These are phyloP conservation scores for Balaenoptera acutorostrata DNA, from an alignment of 2,113 vertebrate species.

Conservation along the genomic window DNA sequence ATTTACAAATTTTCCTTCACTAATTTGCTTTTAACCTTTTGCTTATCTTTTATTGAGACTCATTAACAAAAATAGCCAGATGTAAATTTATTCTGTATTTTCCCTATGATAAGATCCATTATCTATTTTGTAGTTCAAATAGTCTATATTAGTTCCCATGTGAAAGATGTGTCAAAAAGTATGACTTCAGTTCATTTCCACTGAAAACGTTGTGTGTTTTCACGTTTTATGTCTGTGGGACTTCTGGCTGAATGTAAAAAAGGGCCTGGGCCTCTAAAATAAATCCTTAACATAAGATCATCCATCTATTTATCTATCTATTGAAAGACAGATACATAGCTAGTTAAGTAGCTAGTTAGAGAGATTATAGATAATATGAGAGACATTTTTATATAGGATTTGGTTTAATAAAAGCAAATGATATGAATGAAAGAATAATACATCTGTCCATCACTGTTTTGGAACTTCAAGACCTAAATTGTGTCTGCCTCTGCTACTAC, in stretches of 20 bases:
- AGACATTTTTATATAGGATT: neutral
- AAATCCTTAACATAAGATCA: neutral
- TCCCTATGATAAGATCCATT: neutral
- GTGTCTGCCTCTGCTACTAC: neutral
- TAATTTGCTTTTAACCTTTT: neutral
- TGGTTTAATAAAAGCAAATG: neutral
- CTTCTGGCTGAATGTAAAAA: neutral
- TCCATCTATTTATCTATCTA: neutral
- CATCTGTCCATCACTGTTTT: neutral
- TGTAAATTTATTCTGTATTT: constrained; percentile 22
- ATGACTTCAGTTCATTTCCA: neutral
- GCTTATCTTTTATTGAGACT: neutral
- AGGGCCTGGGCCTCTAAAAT: neutral
- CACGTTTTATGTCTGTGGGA: neutral
- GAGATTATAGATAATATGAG: neutral
- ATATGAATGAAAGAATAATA: neutral
- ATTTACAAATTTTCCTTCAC: neutral
- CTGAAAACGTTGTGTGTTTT: neutral
- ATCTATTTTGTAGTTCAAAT: neutral
- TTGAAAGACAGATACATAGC: neutral
- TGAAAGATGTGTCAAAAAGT: neutral
- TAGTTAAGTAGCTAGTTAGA: too few relatives aligned
- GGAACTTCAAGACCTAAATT: neutral
- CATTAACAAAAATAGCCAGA: neutral
- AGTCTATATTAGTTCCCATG: neutral